Percentiles rank a stretch among this genome's conserved stretches.
These are phyloP conservation scores for Eira barbara DNA, from an alignment of 2,113 vertebrate species.

Conservation along the genomic window DNA sequence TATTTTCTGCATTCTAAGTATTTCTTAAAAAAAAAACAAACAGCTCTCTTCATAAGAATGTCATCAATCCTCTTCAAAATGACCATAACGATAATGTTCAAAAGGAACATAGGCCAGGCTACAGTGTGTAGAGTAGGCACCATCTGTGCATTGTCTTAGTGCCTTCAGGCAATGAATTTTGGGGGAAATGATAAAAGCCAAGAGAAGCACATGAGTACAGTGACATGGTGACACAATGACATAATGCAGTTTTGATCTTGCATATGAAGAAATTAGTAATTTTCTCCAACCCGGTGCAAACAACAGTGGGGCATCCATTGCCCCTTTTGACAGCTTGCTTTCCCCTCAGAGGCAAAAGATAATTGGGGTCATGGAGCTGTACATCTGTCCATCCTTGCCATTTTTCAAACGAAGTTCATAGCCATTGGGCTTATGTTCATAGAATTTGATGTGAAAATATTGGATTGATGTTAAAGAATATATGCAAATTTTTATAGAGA, in stretches of 20 bases:
- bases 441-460: not conserved
- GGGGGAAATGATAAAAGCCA: not conserved
- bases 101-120: not conserved
- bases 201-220: not conserved
- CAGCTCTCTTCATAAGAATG: not conserved
- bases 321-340: not conserved
- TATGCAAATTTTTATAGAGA: not conserved
- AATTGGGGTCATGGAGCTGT: constrained; percentile 13
- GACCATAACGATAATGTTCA: not conserved
- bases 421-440: not conserved
- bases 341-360: constrained; percentile 1
- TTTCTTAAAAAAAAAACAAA: not conserved
- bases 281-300: not conserved
- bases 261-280: not conserved
- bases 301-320: not conserved
- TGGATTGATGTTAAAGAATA: not conserved
- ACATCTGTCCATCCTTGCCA: not conserved
- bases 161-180: not conserved
- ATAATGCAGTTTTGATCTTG: not conserved
- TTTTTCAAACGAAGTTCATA: constrained; percentile 15
- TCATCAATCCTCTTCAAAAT: constrained; percentile 15
- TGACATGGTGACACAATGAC: not conserved
- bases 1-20: not conserved
- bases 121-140: not conserved
- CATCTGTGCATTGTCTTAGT: not conserved